Percentiles rank a stretch among this genome's conserved stretches.
phyloP scores from a whole-genome alignment of 35 echinoderm and acorn worm species.

The Apostichopus californicus region DNA sequence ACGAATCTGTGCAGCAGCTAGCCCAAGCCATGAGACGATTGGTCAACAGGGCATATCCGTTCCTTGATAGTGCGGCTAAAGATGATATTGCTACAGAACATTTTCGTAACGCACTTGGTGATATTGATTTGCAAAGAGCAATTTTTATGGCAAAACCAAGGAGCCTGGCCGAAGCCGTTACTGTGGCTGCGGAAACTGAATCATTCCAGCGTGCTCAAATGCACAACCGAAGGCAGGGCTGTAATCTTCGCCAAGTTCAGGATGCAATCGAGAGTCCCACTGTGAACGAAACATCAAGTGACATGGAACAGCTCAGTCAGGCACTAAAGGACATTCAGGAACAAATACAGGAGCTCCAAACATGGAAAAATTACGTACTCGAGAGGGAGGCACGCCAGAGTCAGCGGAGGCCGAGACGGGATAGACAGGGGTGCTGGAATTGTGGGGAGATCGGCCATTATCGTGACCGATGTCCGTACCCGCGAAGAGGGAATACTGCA shows the following conservation, averaged over 20 bases:
- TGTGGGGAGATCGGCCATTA: background rate
- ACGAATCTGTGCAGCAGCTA: background rate
- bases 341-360: background rate
- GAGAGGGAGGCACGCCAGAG: background rate
- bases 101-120: background rate
- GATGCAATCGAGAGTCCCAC: background rate
- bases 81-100: constrained; percentile 19
- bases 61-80: background rate
- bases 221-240: background rate
- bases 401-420: background rate
- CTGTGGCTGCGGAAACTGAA: background rate
- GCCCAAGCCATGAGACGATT: constrained; percentile 21
- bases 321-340: background rate
- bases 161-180: background rate
- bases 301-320: background rate
- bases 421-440: background rate
- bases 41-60: constrained; percentile 2
- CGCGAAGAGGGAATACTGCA: too few relatives aligned
- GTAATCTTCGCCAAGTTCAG: constrained; percentile 1
- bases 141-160: constrained; percentile 22
- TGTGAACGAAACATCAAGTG: background rate
- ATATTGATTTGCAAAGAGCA: constrained; percentile 9
- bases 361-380: background rate
- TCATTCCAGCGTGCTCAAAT: background rate
- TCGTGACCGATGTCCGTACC: background rate